Conservation (phyloP, 2,113 vertebrate species). For the Capricornis sumatraensis region DNA sequence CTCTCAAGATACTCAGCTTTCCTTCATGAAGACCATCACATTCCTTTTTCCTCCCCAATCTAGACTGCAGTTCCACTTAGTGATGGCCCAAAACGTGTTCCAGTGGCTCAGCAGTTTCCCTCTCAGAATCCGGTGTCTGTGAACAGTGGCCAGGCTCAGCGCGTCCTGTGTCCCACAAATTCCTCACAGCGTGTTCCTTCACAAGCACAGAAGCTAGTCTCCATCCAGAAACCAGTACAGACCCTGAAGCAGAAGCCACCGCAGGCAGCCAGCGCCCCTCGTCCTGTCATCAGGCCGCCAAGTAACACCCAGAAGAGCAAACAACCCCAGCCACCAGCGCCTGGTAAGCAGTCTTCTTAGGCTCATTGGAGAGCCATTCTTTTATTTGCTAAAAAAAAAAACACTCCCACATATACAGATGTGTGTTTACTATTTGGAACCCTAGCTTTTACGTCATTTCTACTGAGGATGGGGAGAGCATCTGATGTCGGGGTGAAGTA, state of each 20-base stretch:
- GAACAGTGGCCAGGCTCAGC: slow-evolving; percentile 74
- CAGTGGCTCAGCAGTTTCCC: slow-evolving; percentile 69
- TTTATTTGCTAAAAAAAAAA: not conserved
- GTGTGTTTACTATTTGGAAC: not conserved
- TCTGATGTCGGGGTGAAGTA: not conserved
- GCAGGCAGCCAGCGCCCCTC: not conserved
- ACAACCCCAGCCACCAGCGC: slow-evolving; percentile 43
- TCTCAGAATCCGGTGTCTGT: slow-evolving; percentile 62
- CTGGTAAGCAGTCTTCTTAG: slow-evolving; percentile 57
- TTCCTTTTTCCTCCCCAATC: not conserved
- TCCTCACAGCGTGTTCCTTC: slow-evolving; percentile 83
- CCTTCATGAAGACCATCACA: not conserved
- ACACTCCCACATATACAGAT: not conserved
- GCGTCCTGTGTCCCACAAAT: slow-evolving; percentile 83
- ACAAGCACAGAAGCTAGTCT: slow-evolving; percentile 58
- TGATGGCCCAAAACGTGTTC: slow-evolving; percentile 86
- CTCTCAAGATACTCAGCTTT: not conserved
- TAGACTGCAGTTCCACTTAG: slow-evolving; percentile 68
- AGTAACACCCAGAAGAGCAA: slow-evolving; percentile 52
- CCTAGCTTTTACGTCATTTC: not conserved
- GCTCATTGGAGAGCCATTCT: not conserved
- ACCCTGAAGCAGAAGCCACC: slow-evolving; percentile 34
- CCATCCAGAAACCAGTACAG: slow-evolving; percentile 63
- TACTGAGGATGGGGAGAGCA: not conserved
- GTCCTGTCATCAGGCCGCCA: not conserved